These are phyloP conservation scores for Otolemur garnettii DNA, from an alignment of 2,113 vertebrate genomes.

Conservation along the genomic window DNA sequence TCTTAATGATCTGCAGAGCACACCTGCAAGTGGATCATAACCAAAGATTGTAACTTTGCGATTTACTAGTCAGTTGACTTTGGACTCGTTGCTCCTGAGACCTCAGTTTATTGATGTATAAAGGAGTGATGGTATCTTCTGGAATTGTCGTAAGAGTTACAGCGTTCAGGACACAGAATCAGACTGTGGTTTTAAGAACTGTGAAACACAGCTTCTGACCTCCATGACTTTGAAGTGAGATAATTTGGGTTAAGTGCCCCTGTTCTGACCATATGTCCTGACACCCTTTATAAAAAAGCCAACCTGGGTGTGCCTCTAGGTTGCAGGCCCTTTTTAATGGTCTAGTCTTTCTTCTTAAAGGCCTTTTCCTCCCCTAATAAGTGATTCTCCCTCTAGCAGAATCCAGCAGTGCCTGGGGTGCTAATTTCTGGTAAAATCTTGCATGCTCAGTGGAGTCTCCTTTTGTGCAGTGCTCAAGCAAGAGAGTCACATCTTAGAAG, in stretches of 20 bases:
- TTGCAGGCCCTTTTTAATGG: background rate
- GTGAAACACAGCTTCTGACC: background rate
- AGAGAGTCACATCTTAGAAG: background rate
- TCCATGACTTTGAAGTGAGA: background rate
- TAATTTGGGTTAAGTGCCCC: too few relatives aligned
- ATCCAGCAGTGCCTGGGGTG: background rate
- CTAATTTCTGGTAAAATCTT: rapidly evolving
- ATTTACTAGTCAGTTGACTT: background rate
- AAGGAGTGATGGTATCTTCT: background rate
- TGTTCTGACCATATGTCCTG: background rate
- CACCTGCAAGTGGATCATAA: background rate
- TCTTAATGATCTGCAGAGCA: background rate
- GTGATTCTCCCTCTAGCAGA: background rate
- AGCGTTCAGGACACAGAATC: background rate
- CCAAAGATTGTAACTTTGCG: background rate
- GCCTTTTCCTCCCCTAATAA: background rate
- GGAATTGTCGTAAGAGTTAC: background rate
- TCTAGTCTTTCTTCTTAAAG: background rate
- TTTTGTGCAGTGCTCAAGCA: background rate
- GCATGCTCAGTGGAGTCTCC: too few relatives aligned
- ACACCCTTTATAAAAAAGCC: background rate
- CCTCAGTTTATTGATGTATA: background rate
- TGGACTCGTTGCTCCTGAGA: background rate
- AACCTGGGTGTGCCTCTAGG: rapidly evolving
- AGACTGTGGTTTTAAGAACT: background rate